Evolutionary conservation across 2,797 vertebrate species (phyloP), one percentile per base, ranked within the genome.

Genomic region (Parotocinclus haroldoi): DNA sequence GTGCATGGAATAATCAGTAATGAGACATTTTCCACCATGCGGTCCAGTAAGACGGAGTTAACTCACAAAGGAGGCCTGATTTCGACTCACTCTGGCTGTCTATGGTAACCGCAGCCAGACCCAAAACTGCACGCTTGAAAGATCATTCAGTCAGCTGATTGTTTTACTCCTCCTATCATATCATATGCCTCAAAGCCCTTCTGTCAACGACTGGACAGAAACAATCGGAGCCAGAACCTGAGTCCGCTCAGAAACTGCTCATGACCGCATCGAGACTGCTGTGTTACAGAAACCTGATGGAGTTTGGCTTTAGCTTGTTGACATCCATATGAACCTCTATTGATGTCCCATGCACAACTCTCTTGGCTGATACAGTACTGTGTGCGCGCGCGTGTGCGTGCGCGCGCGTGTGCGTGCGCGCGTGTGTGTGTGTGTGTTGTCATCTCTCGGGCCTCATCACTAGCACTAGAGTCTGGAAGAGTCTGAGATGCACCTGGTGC

Each of bases 141-240:
- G 74, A 71, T 75, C 68, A 69, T 67, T 68, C 68, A 75, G 46
- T 71, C 42, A 58, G 58, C 66, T 64, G 75, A 76, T 79, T 63
- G 17, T 58, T 59, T 76, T 78, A 72, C 75, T 36, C 66, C n/a
- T 45, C 56, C 48, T 42, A 64, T 72, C 14, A 65, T 65, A 52
- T 75, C 61, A 62, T 65, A 72, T 38, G 56, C 60, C 40, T 49
- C 42, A 27, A 63, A 56, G 58, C 62, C 48, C 55, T 18, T 60
- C 58, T 39, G 27, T 61, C 57, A 49, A 50, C 68, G 51, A 40
- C 52, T 36, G 53, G 38, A 36, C 8, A 62, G 48, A 42, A 54
- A 46, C 51, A 62, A 58, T 37, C 9, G 12, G 17, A 37, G 9
- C 8, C 48, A 44, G 27, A 61, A 63, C 53, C 19, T 9, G 39